Evolutionary conservation across 2,113 vertebrate species (phyloP).

Genomic region (Lophura nycthemera): DNA sequence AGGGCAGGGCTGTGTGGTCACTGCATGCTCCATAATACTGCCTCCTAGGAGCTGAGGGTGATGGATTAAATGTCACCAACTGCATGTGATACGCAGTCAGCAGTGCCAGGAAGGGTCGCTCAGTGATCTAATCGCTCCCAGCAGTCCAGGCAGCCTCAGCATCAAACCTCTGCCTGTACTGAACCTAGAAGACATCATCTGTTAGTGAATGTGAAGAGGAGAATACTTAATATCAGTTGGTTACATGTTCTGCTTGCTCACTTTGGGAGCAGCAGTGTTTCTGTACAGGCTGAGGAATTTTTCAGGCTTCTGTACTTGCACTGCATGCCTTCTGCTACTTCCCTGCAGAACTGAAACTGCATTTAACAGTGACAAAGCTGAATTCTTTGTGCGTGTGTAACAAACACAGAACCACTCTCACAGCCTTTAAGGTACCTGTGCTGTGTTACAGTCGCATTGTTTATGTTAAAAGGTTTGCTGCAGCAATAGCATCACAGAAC

Average conservation of each 20-base stretch:
- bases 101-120: not conserved
- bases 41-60: not conserved
- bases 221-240: not conserved
- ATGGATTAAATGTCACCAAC: constrained; percentile 52
- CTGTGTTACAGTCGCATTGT: not conserved
- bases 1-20: not conserved
- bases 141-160: not conserved
- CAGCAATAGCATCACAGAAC: not conserved
- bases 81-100: not conserved
- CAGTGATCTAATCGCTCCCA: not conserved
- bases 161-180: not conserved
- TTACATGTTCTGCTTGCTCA: not conserved
- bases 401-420: not conserved
- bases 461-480: not conserved
- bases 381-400: not conserved
- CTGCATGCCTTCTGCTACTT: not conserved
- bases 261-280: not conserved
- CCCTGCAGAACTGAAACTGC: not conserved
- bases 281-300: not conserved
- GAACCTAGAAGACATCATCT: rapidly evolving
- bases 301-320: not conserved
- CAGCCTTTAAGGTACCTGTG: not conserved
- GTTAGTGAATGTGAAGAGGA: not conserved
- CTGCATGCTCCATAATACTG: not conserved
- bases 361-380: not conserved